These are phyloP conservation scores for Chrysolina americana DNA, from an alignment of 2,888 invertebrate species.

Conservation along the genomic window DNA sequence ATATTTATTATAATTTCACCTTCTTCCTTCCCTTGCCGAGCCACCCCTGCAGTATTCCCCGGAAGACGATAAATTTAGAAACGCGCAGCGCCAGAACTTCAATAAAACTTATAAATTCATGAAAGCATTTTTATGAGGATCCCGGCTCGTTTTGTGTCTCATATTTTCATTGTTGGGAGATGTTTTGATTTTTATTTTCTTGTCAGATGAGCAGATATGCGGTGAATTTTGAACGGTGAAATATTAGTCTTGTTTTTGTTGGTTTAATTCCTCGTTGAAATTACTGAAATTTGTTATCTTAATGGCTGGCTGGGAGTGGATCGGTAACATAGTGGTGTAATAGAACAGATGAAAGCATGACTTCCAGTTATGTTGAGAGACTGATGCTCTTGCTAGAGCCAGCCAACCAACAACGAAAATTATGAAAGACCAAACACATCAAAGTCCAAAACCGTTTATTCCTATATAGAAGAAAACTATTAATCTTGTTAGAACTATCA, in stretches of 20 bases:
- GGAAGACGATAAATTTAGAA: slow-evolving; percentile 35
- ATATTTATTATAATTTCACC: background rate
- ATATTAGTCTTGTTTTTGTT: slow-evolving; percentile 40
- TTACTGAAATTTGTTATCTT: slow-evolving; percentile 31
- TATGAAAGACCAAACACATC: no score
- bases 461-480: no score
- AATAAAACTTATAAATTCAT: slow-evolving; percentile 48
- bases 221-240: slow-evolving; percentile 40
- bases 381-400: no score
- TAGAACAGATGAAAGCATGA: background rate
- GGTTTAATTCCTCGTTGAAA: slow-evolving; percentile 25
- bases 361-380: background rate
- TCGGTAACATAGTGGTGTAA: background rate
- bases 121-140: slow-evolving; percentile 46
- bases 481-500: no score
- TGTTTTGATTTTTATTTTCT: slow-evolving; percentile 46
- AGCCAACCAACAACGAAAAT: no score
- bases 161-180: slow-evolving; percentile 41
- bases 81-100: slow-evolving; percentile 43
- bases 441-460: no score
- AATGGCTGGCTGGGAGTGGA: background rate
- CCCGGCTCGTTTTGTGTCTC: slow-evolving; percentile 34
- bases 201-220: slow-evolving; percentile 39
- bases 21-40: background rate
- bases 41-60: slow-evolving; percentile 11